Conservation (phyloP, 2,888 invertebrate genomes). For the Disparrhopalites patrizii region DNA sequence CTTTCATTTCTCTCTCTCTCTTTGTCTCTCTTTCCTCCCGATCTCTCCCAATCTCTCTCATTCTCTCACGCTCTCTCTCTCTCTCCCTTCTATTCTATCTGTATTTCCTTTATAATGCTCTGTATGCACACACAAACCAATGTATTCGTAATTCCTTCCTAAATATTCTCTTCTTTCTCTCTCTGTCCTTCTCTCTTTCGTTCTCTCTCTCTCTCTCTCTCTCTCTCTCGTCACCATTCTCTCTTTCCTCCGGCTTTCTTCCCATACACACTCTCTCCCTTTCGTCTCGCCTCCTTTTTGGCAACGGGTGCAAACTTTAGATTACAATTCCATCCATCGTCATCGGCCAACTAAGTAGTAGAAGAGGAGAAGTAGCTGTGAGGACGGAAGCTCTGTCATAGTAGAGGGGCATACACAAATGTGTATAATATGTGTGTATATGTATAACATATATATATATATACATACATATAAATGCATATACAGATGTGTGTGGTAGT, state of each 20-base stretch:
- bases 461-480: no score
- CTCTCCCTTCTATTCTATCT: neutral
- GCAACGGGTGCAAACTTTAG: conserved; percentile 8
- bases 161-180: conserved; percentile 5
- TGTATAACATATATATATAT: no score
- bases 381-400: no score
- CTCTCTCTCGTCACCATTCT: no score
- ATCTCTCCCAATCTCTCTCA: neutral
- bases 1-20: conserved; percentile 11
- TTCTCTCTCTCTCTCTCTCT: no score
- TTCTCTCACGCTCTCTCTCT: conserved; percentile 10
- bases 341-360: neutral
- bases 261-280: neutral
- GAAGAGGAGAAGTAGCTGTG: no score
- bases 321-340: conserved; percentile 8
- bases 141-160: conserved; percentile 2
- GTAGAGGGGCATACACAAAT: no score
- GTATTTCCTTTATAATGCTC: neutral
- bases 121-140: neutral
- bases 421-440: no score
- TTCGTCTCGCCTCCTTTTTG: conserved; percentile 1
- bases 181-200: no score
- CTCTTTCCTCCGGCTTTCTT: neutral
- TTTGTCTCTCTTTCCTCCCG: neutral
- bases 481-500: no score